Evolutionary conservation across 2,888 invertebrate species (phyloP), one percentile per base, ranked within the genome.

Genomic region (Hemistola chrysoprasaria): DNA sequence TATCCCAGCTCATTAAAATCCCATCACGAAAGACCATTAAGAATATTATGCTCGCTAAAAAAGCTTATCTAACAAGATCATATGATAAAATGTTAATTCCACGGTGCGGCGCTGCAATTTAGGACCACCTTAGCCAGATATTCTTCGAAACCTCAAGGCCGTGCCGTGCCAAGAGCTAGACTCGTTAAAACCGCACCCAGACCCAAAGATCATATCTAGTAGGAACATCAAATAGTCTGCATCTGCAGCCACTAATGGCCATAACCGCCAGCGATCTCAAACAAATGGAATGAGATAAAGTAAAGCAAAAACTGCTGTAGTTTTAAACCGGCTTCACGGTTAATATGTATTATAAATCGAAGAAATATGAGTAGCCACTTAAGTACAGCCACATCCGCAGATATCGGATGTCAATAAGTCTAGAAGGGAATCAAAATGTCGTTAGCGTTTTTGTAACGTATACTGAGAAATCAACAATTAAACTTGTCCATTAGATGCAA

Each of bases 261-360:
- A 63, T 59, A 71, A 59, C 62, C 55, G 52, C 53, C 53, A 49
- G 50, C 59, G 70, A 73, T 71, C 56, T 69, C 73, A 73, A 76
- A 74, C 72, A 75, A 74, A 78, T 73, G 71, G 59, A 37, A 65
- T 54, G 57, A 65, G 68, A 71, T 72, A 71, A 71, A 71, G 68
- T 53, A 58, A 65, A 60, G 72, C 72, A 79, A 83, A 80, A 81
- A 76, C 60, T 60, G 53, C 45, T 56, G 63, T 57, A 59, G 53
- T 53, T 59, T 62, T 57, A 43, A 81, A 80, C 78, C 57, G 72
- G 83, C 79, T 81, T 58, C 50, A 56, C 59, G 11, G 22, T 21
- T 34, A n/a, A n/a, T n/a, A n/a, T n/a, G n/a, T n/a, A 35, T 24
- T 22, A 20, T 20, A 32, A 40, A 32, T 40, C 40, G 29, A 29